Base-by-base conservation (phyloP, 2,888 invertebrate genomes). In the Calliphora vomitoria region DNA sequence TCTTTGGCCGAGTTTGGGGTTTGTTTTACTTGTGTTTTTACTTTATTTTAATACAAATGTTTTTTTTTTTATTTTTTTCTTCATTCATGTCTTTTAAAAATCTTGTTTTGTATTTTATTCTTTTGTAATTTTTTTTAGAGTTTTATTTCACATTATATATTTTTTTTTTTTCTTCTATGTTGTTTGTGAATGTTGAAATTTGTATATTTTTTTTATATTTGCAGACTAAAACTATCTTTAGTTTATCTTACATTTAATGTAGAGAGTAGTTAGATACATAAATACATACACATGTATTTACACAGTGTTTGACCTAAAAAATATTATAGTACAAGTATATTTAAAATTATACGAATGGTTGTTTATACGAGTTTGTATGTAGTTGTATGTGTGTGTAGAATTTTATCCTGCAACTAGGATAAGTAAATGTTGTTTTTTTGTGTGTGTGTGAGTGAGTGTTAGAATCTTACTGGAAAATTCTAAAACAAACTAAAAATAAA, bases 211-310 rank as follows among this genome's bases (percentile, higher is more conserved):
- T 18, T 55, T 81, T 41, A 66, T 68, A 47, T 76, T 76, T 68
- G 62, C 64, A 83, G 86, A 64, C 82, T 79, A 44, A 47, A 88
- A 89, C 58, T 74, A 88, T 85, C 88, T 90, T 89, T 90, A 85
- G 80, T 89, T 85, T 88, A 80, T 88, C 88, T 89, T 90, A 87
- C 81, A 86, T 74, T 78, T 79, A 76, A 85, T 69, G 55, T 20
- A 64, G 47, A 64, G 53, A 44, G n/a, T 44, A 64, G 62, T 60
- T 8, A 60, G 15, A 44, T 64, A 83, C 25, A 66, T 50, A 58
- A 68, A 75, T 62, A 80, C 15, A 79, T 62, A 78, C 60, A 74
- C 35, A 55, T 41, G 20, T 78, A 87, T 87, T 87, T 87, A 78
- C 78, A 76, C 38, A 82, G 81, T 66, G 44, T 81, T 87, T 87